phyloP scores from a whole-genome alignment of 1,140 invertebrate species.

The Ostrea denselamellosa region DNA sequence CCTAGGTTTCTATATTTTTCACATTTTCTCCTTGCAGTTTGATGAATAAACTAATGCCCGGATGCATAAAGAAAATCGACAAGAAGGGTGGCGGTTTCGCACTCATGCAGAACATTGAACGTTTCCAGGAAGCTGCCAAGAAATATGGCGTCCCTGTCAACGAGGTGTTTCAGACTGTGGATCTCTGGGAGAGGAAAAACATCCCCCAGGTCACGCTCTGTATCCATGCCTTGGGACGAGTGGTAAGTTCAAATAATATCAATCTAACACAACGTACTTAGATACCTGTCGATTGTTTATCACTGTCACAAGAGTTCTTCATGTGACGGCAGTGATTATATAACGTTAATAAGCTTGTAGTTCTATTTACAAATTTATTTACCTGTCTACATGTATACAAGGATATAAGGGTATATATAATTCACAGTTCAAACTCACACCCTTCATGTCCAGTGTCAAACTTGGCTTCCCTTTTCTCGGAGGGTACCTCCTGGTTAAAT shows the following conservation, averaged over 20 bases:
- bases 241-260: constrained; percentile 83
- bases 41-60: constrained; percentile 92
- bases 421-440: too few relatives aligned
- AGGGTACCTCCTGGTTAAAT: too few relatives aligned
- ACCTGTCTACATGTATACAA: too few relatives aligned
- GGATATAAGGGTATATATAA: too few relatives aligned
- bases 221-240: constrained; percentile 92
- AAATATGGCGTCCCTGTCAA: constrained; percentile 90
- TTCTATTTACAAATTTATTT: too few relatives aligned
- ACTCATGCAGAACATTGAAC: constrained; percentile 95
- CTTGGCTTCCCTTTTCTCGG: too few relatives aligned
- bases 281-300: too few relatives aligned
- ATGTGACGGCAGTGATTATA: too few relatives aligned
- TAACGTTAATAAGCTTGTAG: too few relatives aligned
- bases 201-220: constrained; percentile 92
- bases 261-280: neutral
- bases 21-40: constrained; percentile 78
- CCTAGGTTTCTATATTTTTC: neutral
- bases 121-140: constrained; percentile 92
- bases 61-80: constrained; percentile 91
- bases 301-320: too few relatives aligned
- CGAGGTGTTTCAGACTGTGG: constrained; percentile 96
- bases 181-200: constrained; percentile 95
- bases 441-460: too few relatives aligned
- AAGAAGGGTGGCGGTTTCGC: constrained; percentile 93